These are phyloP conservation scores for Antennarius striatus DNA, from an alignment of 2,113 vertebrate genomes.

Conservation along the genomic window DNA sequence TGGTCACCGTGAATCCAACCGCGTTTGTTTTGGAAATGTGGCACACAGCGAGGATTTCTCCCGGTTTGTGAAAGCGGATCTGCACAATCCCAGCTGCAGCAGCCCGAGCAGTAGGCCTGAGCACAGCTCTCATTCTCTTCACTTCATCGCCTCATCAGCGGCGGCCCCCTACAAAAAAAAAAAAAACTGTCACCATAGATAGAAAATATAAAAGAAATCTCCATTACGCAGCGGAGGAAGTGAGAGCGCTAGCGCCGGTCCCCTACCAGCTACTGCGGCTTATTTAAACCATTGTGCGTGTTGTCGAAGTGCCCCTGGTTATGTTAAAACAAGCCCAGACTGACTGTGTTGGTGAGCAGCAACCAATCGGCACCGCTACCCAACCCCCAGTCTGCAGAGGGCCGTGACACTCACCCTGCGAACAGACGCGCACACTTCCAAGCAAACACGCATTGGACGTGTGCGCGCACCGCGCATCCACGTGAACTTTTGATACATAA, in stretches of 20 bases:
- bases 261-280: conserved; percentile 61
- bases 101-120: conserved; percentile 77
- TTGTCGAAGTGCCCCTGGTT: conserved; percentile 81
- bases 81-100: conserved; percentile 79
- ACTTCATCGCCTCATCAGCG: conserved; percentile 74
- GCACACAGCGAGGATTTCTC: conserved; percentile 73
- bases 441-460: not conserved
- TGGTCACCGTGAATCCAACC: conserved; percentile 74
- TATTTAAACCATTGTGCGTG: conserved; percentile 75
- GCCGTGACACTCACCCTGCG: conserved; percentile 72
- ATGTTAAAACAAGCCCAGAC: conserved; percentile 82
- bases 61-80: conserved; percentile 78
- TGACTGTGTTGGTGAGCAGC: conserved; percentile 74
- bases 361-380: conserved; percentile 78
- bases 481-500: conserved; percentile 48
- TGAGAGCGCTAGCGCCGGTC: conserved; percentile 59
- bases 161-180: conserved; percentile 58
- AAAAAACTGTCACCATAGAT: conserved; percentile 64
- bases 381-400: conserved; percentile 78
- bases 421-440: conserved; percentile 5
- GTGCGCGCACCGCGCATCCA: conserved; percentile 30
- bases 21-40: conserved; percentile 57
- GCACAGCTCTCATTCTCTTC: conserved; percentile 80
- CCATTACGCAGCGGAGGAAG: conserved; percentile 54
- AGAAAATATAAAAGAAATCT: conserved; percentile 58